Evolutionary conservation across 2,797 vertebrate genomes (phyloP).

Genomic region (Crenuchus spilurus): DNA sequence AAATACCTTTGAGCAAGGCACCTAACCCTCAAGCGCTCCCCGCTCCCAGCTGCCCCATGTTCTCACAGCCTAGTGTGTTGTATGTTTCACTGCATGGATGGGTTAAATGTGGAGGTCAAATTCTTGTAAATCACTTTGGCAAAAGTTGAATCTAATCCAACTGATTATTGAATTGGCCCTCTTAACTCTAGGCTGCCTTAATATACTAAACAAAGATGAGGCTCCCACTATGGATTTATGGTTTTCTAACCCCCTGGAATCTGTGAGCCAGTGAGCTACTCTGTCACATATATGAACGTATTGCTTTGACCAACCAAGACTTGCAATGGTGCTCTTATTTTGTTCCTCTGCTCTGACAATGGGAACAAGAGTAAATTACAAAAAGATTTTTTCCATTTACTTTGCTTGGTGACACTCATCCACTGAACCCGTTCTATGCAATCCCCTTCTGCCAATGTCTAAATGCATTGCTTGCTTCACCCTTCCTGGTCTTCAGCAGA

Average conservation of each 20-base stretch:
- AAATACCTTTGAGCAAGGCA: too few species aligned
- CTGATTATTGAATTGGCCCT: too few species aligned
- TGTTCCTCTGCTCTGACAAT: slow-evolving; percentile 77
- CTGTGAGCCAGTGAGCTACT: slow-evolving; percentile 78
- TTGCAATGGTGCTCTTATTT: slow-evolving; percentile 86
- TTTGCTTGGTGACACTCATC: slow-evolving; percentile 79
- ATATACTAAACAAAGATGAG: too few species aligned
- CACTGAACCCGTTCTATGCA: slow-evolving; percentile 73
- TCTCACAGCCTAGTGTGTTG: too few species aligned
- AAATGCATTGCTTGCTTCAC: slow-evolving; percentile 81
- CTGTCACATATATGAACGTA: slow-evolving; percentile 90
- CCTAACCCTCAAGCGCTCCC: too few species aligned
- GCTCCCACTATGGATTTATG: slow-evolving; percentile 75
- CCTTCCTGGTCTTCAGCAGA: slow-evolving; percentile 82
- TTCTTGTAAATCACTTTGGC: too few species aligned
- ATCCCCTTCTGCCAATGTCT: slow-evolving; percentile 74
- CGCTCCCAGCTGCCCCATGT: too few species aligned
- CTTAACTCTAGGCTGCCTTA: too few species aligned
- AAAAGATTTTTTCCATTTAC: slow-evolving; percentile 87
- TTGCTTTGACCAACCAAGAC: slow-evolving; percentile 82
- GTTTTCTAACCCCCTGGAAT: slow-evolving; percentile 66
- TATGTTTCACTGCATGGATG: too few species aligned
- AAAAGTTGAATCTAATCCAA: too few species aligned
- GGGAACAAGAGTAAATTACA: slow-evolving; percentile 85
- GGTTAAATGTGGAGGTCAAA: too few species aligned